Evolutionary conservation across 2,113 vertebrate species (phyloP).

Genomic region (Pyxicephalus adspersus): DNA sequence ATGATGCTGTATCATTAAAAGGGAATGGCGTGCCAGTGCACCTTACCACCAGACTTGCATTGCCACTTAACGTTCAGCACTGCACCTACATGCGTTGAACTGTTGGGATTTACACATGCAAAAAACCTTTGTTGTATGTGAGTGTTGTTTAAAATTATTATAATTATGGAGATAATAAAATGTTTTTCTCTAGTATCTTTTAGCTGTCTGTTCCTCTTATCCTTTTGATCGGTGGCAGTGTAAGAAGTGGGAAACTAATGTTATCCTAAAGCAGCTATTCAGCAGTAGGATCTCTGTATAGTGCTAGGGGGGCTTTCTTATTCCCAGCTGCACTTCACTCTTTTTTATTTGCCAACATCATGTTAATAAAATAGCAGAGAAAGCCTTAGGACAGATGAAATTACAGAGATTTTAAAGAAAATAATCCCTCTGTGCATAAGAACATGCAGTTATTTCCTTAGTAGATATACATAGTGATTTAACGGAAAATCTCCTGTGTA

Average conservation of each 20-base stretch:
- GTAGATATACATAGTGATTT: neutral
- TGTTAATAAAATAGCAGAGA: constrained; percentile 14
- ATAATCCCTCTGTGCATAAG: neutral
- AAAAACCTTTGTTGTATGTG: too few species aligned
- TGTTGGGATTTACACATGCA: too few species aligned
- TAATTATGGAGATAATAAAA: too few species aligned
- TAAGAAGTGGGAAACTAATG: neutral
- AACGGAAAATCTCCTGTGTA: neutral
- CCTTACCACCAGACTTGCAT: too few species aligned
- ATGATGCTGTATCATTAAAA: too few species aligned
- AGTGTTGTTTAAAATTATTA: too few species aligned
- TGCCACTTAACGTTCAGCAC: too few species aligned
- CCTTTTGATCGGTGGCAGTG: neutral
- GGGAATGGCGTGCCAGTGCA: too few species aligned
- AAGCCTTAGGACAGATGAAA: constrained; percentile 11
- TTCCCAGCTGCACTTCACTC: neutral
- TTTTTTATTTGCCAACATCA: neutral
- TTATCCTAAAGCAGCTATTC: constrained; percentile 8
- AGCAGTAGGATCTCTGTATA: neutral
- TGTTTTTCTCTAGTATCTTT: too few species aligned
- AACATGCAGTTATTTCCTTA: neutral
- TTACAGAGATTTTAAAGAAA: constrained; percentile 22
- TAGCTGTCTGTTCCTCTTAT: neutral
- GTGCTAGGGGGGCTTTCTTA: constrained; percentile 11
- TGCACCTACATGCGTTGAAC: too few species aligned